These are phyloP conservation scores for Ceyx margarethae DNA, from an alignment of 2,113 vertebrate species.

Conservation along the genomic window DNA sequence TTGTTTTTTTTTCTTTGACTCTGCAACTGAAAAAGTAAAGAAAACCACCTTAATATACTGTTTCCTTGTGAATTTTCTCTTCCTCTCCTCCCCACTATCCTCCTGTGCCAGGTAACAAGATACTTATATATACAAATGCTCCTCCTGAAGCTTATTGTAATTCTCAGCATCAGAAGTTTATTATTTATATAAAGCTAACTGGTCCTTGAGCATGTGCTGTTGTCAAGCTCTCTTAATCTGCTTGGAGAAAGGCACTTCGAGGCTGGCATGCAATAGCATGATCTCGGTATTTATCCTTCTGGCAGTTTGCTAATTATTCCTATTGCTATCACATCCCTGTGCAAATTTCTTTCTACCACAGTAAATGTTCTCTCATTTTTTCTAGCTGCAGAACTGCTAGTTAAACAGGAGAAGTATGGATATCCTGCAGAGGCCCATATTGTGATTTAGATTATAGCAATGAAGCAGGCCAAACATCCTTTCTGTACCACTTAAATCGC, in stretches of 20 bases:
- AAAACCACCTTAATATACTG: not conserved
- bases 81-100: not conserved
- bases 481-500: conserved; percentile 25
- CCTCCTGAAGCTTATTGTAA: not conserved
- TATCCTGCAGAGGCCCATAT: conserved; percentile 46
- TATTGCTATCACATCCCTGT: conserved; percentile 36
- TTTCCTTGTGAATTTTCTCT: not conserved
- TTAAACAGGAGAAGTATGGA: not conserved
- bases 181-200: conserved; percentile 19
- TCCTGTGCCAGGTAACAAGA: not conserved
- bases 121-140: not conserved
- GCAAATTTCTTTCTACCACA: conserved; percentile 15
- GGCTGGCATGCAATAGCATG: conserved; percentile 26
- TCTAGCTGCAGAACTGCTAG: conserved; percentile 1
- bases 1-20: not conserved
- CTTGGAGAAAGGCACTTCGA: not conserved
- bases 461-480: conserved; percentile 22
- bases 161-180: conserved; percentile 6
- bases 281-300: conserved; percentile 62
- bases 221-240: conserved; percentile 18
- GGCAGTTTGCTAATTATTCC: conserved; percentile 64
- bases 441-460: not conserved
- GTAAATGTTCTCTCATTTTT: conserved; percentile 33
- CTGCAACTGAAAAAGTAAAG: not conserved
- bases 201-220: conserved; percentile 58